Percentiles rank a stretch among this genome's conserved stretches.
phyloP scores from a whole-genome alignment of 2,888 invertebrate genomes.

The Didymodactylos carnosus region DNA sequence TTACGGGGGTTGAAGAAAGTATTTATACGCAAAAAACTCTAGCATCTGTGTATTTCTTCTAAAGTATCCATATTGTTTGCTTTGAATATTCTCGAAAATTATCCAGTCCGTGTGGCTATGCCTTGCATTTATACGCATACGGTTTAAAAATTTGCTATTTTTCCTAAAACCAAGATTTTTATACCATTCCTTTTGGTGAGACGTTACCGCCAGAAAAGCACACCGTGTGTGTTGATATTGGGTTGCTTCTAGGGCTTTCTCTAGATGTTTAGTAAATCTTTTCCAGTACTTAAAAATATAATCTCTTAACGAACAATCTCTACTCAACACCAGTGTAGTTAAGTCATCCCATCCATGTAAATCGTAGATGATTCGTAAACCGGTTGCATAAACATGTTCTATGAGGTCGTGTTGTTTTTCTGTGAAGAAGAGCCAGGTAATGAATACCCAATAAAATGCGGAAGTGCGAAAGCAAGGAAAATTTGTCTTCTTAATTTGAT shows the following conservation, averaged over 20 bases:
- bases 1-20: no score
- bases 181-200: neutral
- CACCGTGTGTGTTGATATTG: neutral
- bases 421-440: neutral
- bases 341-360: neutral
- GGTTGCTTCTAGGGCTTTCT: neutral
- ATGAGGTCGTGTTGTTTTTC: neutral
- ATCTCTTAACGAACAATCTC: neutral
- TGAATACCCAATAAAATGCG: neutral
- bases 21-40: no score
- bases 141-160: neutral
- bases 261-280: neutral
- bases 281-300: neutral
- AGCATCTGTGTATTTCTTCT: no score
- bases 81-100: neutral
- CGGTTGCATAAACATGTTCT: neutral
- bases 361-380: neutral
- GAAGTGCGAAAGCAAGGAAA: neutral
- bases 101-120: neutral
- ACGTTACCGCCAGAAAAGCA: neutral
- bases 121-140: neutral
- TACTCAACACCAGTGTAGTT: neutral
- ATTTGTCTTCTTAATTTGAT: neutral
- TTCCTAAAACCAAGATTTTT: neutral
- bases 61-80: neutral